Evolutionary conservation across 1,140 invertebrate species (phyloP).

Genomic region (Drosophila pectinifera): DNA sequence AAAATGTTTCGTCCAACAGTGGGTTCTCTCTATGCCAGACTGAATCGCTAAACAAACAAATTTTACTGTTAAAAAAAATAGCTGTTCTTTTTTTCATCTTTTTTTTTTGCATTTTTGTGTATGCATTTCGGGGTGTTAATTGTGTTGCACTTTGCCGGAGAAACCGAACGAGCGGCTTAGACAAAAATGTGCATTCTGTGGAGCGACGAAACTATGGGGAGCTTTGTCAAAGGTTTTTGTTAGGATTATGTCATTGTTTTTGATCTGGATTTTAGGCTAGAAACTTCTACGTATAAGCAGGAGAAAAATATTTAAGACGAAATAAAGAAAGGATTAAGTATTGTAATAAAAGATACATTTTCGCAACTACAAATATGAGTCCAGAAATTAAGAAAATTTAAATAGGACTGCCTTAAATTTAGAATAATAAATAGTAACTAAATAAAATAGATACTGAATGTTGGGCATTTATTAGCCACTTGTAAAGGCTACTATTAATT

Average conservation of each 20-base stretch:
- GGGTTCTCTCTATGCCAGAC: slow-evolving; percentile 53
- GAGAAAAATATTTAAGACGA: too few relatives aligned
- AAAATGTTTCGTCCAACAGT: slow-evolving; percentile 71
- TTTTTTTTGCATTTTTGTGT: slow-evolving; percentile 35
- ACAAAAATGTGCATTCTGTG: slow-evolving; percentile 47
- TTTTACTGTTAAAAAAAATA: slow-evolving; percentile 73
- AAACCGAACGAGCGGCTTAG: slow-evolving; percentile 37
- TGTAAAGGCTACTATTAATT: not conserved
- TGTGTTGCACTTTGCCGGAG: slow-evolving; percentile 77
- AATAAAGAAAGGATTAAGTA: too few relatives aligned
- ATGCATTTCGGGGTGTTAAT: slow-evolving; percentile 81
- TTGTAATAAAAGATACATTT: too few relatives aligned
- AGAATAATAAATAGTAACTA: too few relatives aligned
- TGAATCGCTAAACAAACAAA: slow-evolving; percentile 70
- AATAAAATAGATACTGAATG: too few relatives aligned
- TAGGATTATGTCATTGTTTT: slow-evolving; percentile 1
- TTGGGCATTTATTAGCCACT: not conserved
- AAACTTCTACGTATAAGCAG: not conserved
- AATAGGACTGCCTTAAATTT: not conserved
- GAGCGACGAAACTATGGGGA: slow-evolving; percentile 58
- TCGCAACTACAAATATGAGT: too few relatives aligned
- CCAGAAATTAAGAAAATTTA: not conserved
- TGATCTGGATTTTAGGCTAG: not conserved
- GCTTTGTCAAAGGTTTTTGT: slow-evolving; percentile 43
- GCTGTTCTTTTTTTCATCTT: slow-evolving; percentile 3